Evolutionary conservation across 2,888 invertebrate genomes (phyloP).

Genomic region (Tipula unca): DNA sequence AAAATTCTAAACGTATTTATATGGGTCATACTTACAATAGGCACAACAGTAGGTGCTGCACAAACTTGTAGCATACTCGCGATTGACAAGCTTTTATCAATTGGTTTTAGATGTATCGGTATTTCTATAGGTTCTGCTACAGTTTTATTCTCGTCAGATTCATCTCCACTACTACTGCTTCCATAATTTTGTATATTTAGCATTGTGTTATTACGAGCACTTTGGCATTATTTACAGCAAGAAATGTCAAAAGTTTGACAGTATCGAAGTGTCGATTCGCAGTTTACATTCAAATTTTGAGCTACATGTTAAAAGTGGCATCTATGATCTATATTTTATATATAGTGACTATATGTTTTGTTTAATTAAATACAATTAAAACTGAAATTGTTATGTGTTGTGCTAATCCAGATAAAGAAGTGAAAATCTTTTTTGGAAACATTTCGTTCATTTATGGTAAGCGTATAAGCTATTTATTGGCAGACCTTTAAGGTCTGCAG

Average conservation of each 20-base stretch:
- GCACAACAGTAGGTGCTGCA: constrained; percentile 75
- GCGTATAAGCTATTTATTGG: too few relatives aligned
- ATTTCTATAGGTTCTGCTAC: constrained; percentile 42
- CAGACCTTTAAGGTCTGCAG: too few relatives aligned
- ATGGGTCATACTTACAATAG: constrained; percentile 50
- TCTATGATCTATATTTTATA: neutral
- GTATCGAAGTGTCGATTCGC: neutral
- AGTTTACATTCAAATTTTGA: neutral
- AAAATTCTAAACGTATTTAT: constrained; percentile 20
- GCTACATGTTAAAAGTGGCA: neutral
- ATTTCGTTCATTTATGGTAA: too few relatives aligned
- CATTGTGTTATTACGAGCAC: constrained; percentile 43
- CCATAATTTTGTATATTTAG: constrained; percentile 65
- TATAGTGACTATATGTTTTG: too few relatives aligned
- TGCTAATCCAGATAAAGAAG: too few relatives aligned
- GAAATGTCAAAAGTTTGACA: neutral
- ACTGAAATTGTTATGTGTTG: too few relatives aligned
- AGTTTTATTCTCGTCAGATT: constrained; percentile 28
- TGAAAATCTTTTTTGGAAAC: too few relatives aligned
- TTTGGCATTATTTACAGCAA: neutral
- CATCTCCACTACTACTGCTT: constrained; percentile 55
- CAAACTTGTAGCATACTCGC: constrained; percentile 60
- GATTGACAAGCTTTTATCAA: constrained; percentile 49
- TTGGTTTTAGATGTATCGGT: constrained; percentile 48
- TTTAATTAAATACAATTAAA: too few relatives aligned